Conservation (phyloP, 2,113 vertebrate species). For the Dascyllus trimaculatus region DNA sequence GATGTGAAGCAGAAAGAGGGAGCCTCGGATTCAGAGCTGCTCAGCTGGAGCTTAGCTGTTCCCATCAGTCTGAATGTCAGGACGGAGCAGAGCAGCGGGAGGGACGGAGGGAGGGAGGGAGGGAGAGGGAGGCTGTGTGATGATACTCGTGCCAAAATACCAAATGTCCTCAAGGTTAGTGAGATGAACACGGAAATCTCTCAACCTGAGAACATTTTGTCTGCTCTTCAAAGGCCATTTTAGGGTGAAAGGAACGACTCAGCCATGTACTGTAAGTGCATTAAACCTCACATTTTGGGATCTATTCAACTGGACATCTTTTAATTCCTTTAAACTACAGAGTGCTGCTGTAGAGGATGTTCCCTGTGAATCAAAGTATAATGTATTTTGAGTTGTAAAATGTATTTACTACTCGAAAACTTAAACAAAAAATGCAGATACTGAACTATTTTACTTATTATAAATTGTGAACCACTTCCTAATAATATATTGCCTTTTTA, state of each 20-base stretch:
- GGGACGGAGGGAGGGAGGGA: not conserved
- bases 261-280: too few species aligned
- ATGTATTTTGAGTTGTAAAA: too few species aligned
- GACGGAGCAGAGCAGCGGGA: slow-evolving; percentile 51
- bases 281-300: too few species aligned
- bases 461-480: too few species aligned
- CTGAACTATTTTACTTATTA: too few species aligned
- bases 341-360: too few species aligned
- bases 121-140: not conserved
- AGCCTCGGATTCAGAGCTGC: slow-evolving; percentile 21
- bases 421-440: not conserved
- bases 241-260: too few species aligned
- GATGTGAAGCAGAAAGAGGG: slow-evolving; percentile 16
- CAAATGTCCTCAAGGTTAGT: slow-evolving; percentile 48
- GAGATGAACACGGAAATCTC: not conserved
- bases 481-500: too few species aligned
- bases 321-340: too few species aligned
- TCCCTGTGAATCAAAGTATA: too few species aligned
- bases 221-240: not conserved
- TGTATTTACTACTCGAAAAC: not conserved
- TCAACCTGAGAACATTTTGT: slow-evolving; percentile 16
- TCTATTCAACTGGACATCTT: too few species aligned
- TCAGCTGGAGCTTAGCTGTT: slow-evolving; percentile 60
- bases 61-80: slow-evolving; percentile 63
- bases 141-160: slow-evolving; percentile 20